phyloP scores from a whole-genome alignment of 1,140 invertebrate genomes.

The Coptotermes formosanus region DNA sequence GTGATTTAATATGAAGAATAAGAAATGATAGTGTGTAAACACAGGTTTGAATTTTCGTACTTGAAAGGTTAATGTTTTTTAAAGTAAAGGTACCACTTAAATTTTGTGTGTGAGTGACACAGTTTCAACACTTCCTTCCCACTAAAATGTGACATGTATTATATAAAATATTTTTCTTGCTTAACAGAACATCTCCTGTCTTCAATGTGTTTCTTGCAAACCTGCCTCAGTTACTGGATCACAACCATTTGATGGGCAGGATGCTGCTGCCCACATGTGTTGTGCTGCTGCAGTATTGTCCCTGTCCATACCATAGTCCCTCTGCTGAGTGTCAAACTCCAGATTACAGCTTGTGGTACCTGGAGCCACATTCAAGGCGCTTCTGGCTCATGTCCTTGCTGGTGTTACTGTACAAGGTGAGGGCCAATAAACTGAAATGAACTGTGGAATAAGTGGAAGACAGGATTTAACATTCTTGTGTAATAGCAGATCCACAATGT shows the following conservation, averaged over 20 bases:
- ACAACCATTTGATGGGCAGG: slow-evolving; percentile 89
- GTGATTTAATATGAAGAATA: too few species aligned
- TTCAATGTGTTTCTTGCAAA: slow-evolving; percentile 95
- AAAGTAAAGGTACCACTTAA: too few species aligned
- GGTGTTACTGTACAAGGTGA: slow-evolving; percentile 95
- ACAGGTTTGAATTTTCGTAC: too few species aligned
- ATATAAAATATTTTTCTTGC: not conserved
- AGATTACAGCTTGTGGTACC: slow-evolving; percentile 81
- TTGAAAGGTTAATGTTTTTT: too few species aligned
- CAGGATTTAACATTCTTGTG: too few species aligned
- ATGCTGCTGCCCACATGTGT: slow-evolving; percentile 81
- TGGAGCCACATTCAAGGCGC: slow-evolving; percentile 79
- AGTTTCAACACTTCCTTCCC: too few species aligned
- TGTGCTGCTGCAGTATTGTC: slow-evolving; percentile 83
- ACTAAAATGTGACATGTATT: not conserved
- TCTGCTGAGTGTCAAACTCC: slow-evolving; percentile 56
- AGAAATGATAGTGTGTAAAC: too few species aligned
- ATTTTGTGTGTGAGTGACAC: too few species aligned
- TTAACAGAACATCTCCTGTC: slow-evolving; percentile 68
- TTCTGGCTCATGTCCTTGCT: slow-evolving; percentile 92
- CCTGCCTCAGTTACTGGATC: slow-evolving; percentile 88
- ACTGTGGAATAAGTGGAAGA: not conserved
- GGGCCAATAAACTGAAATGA: not conserved
- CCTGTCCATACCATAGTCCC: slow-evolving; percentile 49
- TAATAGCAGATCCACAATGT: too few species aligned